These are phyloP conservation scores for Littorina saxatilis DNA, from an alignment of 1,140 invertebrate genomes.

Conservation along the genomic window DNA sequence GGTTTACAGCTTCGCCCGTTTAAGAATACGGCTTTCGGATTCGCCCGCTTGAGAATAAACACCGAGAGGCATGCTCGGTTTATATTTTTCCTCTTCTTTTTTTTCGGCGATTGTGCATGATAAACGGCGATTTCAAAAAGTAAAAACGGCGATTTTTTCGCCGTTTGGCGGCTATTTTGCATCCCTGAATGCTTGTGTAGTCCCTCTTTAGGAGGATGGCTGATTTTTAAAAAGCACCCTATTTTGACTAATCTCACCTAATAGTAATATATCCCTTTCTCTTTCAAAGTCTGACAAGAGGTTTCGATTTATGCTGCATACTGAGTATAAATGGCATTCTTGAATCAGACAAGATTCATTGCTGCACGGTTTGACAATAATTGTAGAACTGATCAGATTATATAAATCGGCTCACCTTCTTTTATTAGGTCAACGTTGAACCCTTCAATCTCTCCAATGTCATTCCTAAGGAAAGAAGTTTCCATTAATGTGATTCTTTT, in stretches of 20 bases:
- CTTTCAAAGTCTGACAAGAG: no score
- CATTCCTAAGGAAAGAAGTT: constrained; percentile 37
- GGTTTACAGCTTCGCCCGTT: no score
- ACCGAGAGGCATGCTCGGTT: no score
- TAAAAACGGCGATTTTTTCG: background rate
- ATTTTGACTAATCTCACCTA: no score
- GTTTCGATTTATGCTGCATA: background rate
- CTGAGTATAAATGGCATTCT: background rate
- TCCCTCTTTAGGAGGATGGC: no score
- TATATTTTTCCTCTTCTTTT: no score
- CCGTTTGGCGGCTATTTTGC: background rate
- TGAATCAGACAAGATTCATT: background rate
- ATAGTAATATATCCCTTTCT: no score
- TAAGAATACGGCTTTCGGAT: no score
- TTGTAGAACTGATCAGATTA: background rate
- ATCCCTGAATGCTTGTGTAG: background rate
- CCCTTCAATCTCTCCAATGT: constrained; percentile 39
- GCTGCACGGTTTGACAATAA: no score
- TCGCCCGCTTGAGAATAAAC: no score
- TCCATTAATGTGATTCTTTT: background rate
- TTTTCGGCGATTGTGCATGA: no score
- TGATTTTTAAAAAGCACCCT: no score
- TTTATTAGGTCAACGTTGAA: constrained; percentile 44
- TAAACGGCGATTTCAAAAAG: background rate
- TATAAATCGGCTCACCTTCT: constrained; percentile 32